Evolutionary conservation across 2,888 invertebrate genomes (phyloP), one percentile per base, ranked within the genome.

Genomic region (Zaprionus obscuricornis): DNA sequence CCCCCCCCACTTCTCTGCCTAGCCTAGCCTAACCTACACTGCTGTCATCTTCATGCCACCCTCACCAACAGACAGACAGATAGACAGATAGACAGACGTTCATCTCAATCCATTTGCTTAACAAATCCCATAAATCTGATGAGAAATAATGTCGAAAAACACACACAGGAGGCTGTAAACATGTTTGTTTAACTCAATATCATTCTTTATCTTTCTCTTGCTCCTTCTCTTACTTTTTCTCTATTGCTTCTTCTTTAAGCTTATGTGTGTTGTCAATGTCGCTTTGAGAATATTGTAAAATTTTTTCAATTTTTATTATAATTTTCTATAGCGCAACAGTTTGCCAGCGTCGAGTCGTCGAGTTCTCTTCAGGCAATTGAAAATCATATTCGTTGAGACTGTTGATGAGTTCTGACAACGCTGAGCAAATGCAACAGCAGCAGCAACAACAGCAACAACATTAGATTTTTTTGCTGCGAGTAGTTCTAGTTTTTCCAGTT

Each of bases 141-240:
- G 39, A 45, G 43, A 51, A 31, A 49, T 50, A 50, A 55, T 59
- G 66, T 66, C 59, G 72, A 46, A 59, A 68, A 54, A n/a, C n/a
- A n/a, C n/a, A n/a, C n/a, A n/a, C n/a, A n/a, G n/a, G n/a, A 54
- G 33, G 65, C 77, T 73, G 77, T 65, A 77, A 74, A 50, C 82
- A 73, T 74, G 74, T 81, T 74, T 77, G 52, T 62, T 65, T 73
- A 65, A 68, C 60, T 50, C 57, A 65, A 81, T 54, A 33, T 55
- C 73, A n/a, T n/a, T n/a, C n/a, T n/a, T n/a, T n/a, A n/a, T n/a
- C n/a, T n/a, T n/a, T n/a, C n/a, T n/a, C n/a, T n/a, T n/a, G n/a
- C n/a, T n/a, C n/a, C n/a, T n/a, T n/a, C n/a, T n/a, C n/a, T n/a
- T n/a, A n/a, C n/a, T n/a, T n/a, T n/a, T n/a, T n/a, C n/a, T n/a